phyloP scores from a whole-genome alignment of 1,140 invertebrate species.

The Apis laboriosa region DNA sequence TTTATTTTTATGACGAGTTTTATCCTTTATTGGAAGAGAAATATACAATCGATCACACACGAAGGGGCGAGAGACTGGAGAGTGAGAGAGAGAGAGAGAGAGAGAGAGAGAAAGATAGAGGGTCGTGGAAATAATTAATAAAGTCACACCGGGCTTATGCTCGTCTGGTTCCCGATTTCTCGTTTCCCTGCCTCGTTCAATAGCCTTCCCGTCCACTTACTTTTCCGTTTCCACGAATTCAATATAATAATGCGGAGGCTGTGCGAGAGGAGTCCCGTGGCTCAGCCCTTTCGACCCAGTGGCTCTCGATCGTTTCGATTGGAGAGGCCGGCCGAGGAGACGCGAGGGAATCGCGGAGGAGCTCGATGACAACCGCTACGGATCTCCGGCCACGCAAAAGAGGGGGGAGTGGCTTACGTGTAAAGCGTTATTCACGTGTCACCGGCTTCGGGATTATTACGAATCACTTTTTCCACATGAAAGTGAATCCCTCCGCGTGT shows the following conservation, averaged over 20 bases:
- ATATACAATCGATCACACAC: constrained; percentile 13
- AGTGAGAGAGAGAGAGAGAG: constrained; percentile 2
- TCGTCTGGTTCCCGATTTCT: constrained; percentile 56
- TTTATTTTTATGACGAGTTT: too few relatives aligned
- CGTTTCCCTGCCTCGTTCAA: constrained; percentile 52
- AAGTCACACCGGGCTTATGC: constrained; percentile 54
- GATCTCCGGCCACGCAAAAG: constrained; percentile 43
- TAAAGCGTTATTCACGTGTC: constrained; percentile 73
- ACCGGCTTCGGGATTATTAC: constrained; percentile 75
- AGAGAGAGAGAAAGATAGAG: constrained; percentile 24
- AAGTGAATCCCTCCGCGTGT: constrained; percentile 62
- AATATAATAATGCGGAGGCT: constrained; percentile 71
- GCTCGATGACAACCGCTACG: constrained; percentile 53
- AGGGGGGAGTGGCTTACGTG: constrained; percentile 63
- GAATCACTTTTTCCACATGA: constrained; percentile 76
- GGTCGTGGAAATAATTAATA: constrained; percentile 69
- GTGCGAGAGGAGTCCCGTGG: constrained; percentile 28
- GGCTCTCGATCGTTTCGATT: constrained; percentile 51
- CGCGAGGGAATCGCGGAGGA: constrained; percentile 8
- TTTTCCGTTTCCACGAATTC: constrained; percentile 72
- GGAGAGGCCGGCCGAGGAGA: background rate
- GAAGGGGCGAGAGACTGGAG: background rate
- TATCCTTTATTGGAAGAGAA: too few relatives aligned
- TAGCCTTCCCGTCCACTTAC: constrained; percentile 59
- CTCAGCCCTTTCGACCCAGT: constrained; percentile 57